A percentile compares a stretch with the other conserved stretches of the same genome.
phyloP scores from a whole-genome alignment of 2,797 vertebrate genomes.

The Babyrousa celebensis region DNA sequence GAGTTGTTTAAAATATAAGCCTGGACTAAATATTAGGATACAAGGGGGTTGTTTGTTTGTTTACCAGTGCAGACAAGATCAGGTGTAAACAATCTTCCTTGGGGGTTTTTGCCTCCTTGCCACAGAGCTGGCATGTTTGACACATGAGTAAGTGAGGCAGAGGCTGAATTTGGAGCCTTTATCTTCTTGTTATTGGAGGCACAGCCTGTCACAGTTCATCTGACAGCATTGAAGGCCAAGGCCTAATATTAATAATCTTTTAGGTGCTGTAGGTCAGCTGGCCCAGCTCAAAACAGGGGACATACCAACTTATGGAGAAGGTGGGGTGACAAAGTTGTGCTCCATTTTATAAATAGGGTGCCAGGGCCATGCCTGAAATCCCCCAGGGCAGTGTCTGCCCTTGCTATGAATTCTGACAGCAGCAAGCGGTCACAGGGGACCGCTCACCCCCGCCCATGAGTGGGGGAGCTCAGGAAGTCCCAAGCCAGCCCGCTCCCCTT shows the following conservation, averaged over 20 bases:
- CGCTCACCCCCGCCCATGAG: background rate
- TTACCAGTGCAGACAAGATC: background rate
- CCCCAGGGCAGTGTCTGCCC: background rate
- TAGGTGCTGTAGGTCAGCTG: background rate
- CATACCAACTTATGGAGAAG: background rate
- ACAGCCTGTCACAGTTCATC: background rate
- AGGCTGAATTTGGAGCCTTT: background rate
- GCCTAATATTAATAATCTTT: background rate
- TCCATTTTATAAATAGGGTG: background rate
- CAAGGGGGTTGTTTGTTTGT: background rate
- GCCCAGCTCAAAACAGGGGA: constrained; percentile 16
- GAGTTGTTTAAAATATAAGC: constrained; percentile 43
- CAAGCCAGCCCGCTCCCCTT: background rate
- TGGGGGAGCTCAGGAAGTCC: background rate
- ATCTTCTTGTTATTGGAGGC: background rate
- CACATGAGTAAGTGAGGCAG: background rate
- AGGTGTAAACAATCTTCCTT: background rate
- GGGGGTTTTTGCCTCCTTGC: background rate
- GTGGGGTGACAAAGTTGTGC: background rate
- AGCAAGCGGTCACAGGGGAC: background rate
- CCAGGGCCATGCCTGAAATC: background rate
- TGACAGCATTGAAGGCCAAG: background rate
- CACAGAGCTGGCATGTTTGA: background rate
- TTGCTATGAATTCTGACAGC: background rate
- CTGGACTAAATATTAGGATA: background rate